Conservation (phyloP, 2,888 invertebrate species). For the Halictus ligatus region DNA sequence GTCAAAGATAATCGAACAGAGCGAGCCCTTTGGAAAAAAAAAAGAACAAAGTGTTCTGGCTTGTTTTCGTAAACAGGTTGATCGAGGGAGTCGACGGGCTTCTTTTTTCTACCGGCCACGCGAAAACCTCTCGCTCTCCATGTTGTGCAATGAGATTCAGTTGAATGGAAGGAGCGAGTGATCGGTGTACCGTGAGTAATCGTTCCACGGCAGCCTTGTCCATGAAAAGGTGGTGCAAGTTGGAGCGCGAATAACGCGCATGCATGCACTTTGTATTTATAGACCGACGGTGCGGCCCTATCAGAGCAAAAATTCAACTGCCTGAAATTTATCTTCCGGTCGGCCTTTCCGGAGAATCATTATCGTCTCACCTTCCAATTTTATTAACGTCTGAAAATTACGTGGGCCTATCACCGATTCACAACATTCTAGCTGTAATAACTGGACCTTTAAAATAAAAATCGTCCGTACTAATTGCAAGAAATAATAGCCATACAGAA, state of each 20-base stretch:
- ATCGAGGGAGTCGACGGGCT: slow-evolving; percentile 38
- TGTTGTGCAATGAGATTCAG: slow-evolving; percentile 44
- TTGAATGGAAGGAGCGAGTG: slow-evolving; percentile 55
- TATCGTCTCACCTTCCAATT: not conserved
- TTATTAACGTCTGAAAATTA: not conserved
- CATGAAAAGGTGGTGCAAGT: slow-evolving; percentile 62
- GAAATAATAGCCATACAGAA: no score
- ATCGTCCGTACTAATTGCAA: no score
- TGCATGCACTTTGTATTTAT: slow-evolving; percentile 62
- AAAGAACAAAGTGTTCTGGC: not conserved
- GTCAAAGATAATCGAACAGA: not conserved
- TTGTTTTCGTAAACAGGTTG: slow-evolving; percentile 22
- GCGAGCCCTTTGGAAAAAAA: not conserved
- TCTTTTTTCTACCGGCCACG: not conserved
- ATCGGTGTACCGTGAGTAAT: slow-evolving; percentile 55
- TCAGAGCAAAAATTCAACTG: slow-evolving; percentile 51
- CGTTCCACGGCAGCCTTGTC: slow-evolving; percentile 55
- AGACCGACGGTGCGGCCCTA: slow-evolving; percentile 29
- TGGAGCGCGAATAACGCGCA: slow-evolving; percentile 60
- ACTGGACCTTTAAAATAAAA: no score
- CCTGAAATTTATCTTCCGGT: slow-evolving; percentile 21
- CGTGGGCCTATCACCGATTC: not conserved
- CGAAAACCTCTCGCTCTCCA: slow-evolving; percentile 28
- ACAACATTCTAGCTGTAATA: not conserved
- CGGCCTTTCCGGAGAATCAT: not conserved